Conservation (phyloP, 2,888 invertebrate species). For the Drosophila stalkeri region DNA sequence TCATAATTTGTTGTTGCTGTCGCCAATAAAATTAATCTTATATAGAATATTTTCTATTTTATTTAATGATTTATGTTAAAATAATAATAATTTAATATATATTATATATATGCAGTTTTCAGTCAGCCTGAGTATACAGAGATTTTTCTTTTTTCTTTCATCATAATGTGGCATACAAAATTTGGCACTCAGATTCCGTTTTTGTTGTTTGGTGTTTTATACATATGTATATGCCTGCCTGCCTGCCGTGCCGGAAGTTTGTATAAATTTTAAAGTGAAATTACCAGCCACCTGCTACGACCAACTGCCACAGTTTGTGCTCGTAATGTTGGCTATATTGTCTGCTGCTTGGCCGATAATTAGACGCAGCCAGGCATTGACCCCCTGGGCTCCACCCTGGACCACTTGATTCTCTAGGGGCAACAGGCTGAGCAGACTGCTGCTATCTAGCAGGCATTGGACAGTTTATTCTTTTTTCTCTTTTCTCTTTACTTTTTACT, state of each 20-base stretch:
- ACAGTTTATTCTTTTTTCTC: background rate
- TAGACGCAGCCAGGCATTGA: conserved; percentile 24
- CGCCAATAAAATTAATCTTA: background rate
- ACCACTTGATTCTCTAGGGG: conserved; percentile 61
- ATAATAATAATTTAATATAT: background rate
- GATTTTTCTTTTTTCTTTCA: too few relatives aligned
- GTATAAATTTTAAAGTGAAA: conserved; percentile 41
- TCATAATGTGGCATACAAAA: too few relatives aligned
- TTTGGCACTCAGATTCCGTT: background rate
- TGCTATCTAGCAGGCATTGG: conserved; percentile 13
- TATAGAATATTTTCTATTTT: background rate
- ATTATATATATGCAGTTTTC: too few relatives aligned
- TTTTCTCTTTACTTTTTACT: background rate
- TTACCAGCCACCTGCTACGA: conserved; percentile 26
- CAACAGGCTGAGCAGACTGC: conserved; percentile 13
- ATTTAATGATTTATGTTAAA: background rate
- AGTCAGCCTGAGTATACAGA: too few relatives aligned
- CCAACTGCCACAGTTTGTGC: conserved; percentile 32
- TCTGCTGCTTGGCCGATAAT: conserved; percentile 48
- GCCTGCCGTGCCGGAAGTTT: background rate
- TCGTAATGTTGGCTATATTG: conserved; percentile 39
- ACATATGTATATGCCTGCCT: background rate
- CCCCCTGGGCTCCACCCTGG: background rate
- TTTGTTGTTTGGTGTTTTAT: conserved; percentile 7
- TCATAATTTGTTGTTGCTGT: background rate